These are phyloP conservation scores for Erebia ligea DNA, from an alignment of 2,888 invertebrate genomes.

Conservation along the genomic window DNA sequence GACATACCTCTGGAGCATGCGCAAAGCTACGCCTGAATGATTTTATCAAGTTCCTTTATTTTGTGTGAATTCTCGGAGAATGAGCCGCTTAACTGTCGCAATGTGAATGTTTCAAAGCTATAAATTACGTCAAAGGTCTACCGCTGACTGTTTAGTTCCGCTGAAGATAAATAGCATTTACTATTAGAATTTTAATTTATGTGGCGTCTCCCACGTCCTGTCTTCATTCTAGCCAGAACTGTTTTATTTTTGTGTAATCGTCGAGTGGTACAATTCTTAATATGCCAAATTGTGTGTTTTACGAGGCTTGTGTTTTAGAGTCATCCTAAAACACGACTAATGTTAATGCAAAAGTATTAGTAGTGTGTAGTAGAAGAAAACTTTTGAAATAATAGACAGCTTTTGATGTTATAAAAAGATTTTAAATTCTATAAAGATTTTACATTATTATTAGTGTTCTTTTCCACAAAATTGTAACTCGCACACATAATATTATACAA, in stretches of 20 bases:
- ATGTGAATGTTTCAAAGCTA: slow-evolving; percentile 22
- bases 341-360: slow-evolving; percentile 34
- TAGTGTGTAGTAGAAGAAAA: slow-evolving; percentile 23
- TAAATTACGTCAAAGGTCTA: slow-evolving; percentile 24
- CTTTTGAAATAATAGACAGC: slow-evolving; percentile 16
- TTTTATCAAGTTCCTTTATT: slow-evolving; percentile 54
- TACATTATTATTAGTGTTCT: not conserved
- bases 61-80: slow-evolving; percentile 32
- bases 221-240: slow-evolving; percentile 12
- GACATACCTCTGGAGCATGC: slow-evolving; percentile 87
- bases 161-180: slow-evolving; percentile 33
- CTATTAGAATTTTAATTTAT: slow-evolving; percentile 21
- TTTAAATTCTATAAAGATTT: not conserved
- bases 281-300: slow-evolving; percentile 38
- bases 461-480: not conserved
- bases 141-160: slow-evolving; percentile 20
- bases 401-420: slow-evolving; percentile 11
- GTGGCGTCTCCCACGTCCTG: not conserved
- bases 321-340: slow-evolving; percentile 21
- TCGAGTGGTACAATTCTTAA: slow-evolving; percentile 35
- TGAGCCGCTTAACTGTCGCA: slow-evolving; percentile 18
- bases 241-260: slow-evolving; percentile 18
- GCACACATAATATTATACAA: slow-evolving; percentile 19
- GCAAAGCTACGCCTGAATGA: slow-evolving; percentile 83
- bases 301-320: slow-evolving; percentile 30